Conservation (phyloP, 2,113 vertebrate species). For the Thamnophis sirtalis region DNA sequence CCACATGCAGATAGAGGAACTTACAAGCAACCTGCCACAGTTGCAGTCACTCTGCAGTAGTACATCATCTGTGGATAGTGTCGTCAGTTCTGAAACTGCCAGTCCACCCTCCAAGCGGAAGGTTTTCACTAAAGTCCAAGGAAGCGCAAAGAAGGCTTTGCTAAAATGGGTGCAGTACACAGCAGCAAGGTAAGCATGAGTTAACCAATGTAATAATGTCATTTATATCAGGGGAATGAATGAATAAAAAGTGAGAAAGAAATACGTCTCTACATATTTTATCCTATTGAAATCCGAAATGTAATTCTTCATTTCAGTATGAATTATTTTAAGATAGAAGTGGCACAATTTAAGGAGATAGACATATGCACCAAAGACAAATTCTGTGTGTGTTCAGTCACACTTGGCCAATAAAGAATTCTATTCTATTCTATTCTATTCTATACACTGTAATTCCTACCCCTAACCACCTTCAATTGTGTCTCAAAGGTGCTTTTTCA, state of each 20-base stretch:
- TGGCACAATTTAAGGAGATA: background rate
- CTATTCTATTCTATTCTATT: too few relatives aligned
- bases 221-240: conserved; percentile 23
- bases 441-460: background rate
- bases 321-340: background rate
- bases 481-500: too few relatives aligned
- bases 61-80: conserved; percentile 87
- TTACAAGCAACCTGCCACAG: conserved; percentile 89
- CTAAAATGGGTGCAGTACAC: conserved; percentile 93
- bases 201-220: background rate
- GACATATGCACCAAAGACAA: too few relatives aligned
- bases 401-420: too few relatives aligned
- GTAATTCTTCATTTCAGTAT: background rate
- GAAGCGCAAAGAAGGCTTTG: conserved; percentile 87
- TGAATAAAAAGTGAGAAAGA: conserved; percentile 21
- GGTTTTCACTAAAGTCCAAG: conserved; percentile 80
- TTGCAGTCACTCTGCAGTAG: conserved; percentile 84
- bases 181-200: conserved; percentile 81
- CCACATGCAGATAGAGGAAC: conserved; percentile 84
- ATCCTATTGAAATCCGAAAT: background rate
- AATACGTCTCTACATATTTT: background rate
- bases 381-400: too few relatives aligned
- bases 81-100: conserved; percentile 81
- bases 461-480: background rate
- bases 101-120: conserved; percentile 93